These are phyloP conservation scores for Pyrgilauda ruficollis DNA, from an alignment of 2,113 vertebrate genomes.

Conservation along the genomic window DNA sequence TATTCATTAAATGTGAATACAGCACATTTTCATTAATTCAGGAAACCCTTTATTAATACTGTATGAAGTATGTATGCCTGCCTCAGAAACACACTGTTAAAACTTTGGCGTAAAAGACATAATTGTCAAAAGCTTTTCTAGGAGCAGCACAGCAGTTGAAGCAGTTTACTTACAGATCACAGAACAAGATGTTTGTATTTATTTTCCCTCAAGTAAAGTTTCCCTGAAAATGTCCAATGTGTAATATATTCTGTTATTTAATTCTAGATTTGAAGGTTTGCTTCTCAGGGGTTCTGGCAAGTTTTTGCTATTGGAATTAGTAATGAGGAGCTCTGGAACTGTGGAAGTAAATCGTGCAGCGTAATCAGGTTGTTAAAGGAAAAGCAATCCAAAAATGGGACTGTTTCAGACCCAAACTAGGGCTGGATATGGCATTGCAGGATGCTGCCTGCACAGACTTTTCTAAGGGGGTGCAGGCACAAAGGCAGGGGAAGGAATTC, in stretches of 20 bases:
- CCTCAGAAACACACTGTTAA: conserved; percentile 42
- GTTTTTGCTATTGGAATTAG: conserved; percentile 59
- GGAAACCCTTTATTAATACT: conserved; percentile 65
- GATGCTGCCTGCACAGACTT: neutral
- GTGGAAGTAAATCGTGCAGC: conserved; percentile 36
- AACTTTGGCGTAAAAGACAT: conserved; percentile 54
- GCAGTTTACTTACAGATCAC: conserved; percentile 47
- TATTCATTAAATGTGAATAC: conserved; percentile 69
- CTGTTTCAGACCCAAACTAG: conserved; percentile 3
- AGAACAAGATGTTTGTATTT: conserved; percentile 49
- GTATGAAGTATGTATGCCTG: conserved; percentile 39
- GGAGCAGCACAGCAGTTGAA: conserved; percentile 25
- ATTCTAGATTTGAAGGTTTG: conserved; percentile 55
- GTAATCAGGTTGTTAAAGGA: conserved; percentile 27
- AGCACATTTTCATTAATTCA: conserved; percentile 68
- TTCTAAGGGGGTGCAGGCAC: neutral
- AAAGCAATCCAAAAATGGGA: neutral
- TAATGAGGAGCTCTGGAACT: conserved; percentile 58
- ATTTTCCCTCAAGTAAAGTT: conserved; percentile 57
- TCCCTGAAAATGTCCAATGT: conserved; percentile 45
- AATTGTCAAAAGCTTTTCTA: conserved; percentile 64
- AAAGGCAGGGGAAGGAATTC: neutral
- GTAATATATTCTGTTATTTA: conserved; percentile 61
- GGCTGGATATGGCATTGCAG: neutral
- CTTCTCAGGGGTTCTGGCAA: conserved; percentile 53